These are phyloP conservation scores for Oryzias celebensis DNA, from an alignment of 2,113 vertebrate genomes.

Conservation along the genomic window DNA sequence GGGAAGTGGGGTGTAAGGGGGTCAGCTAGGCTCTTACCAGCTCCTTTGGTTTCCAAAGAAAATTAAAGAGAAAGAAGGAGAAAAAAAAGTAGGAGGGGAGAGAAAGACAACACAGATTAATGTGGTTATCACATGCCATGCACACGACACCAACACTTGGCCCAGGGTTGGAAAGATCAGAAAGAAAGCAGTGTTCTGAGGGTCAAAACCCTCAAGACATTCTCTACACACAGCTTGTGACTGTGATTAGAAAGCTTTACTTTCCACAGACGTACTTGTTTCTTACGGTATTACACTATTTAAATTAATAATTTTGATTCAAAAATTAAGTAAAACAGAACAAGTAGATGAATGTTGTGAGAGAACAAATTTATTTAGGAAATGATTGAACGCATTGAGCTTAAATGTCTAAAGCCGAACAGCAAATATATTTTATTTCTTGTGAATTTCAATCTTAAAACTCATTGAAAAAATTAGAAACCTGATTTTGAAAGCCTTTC, in stretches of 20 bases:
- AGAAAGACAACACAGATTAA: conserved; percentile 82
- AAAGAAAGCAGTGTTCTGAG: conserved; percentile 73
- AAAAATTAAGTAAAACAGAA: too few species aligned
- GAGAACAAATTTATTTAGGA: too few species aligned
- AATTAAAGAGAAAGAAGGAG: conserved; percentile 72
- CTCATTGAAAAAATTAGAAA: background rate
- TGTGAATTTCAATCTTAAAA: background rate
- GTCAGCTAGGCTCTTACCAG: conserved; percentile 88
- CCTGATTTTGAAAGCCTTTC: background rate
- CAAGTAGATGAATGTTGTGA: too few species aligned
- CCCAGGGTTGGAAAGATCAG: conserved; percentile 68
- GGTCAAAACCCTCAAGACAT: conserved; percentile 52
- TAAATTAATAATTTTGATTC: too few species aligned
- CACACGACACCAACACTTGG: conserved; percentile 75
- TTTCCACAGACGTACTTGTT: background rate
- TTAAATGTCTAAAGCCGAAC: background rate
- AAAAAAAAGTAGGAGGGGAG: conserved; percentile 55
- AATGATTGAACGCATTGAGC: too few species aligned
- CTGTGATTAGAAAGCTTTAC: conserved; percentile 43
- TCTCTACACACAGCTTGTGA: conserved; percentile 23
- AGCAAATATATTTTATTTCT: background rate
- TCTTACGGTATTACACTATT: too few species aligned
- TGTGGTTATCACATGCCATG: conserved; percentile 88
- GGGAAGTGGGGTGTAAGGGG: conserved; percentile 27
- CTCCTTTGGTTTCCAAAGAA: conserved; percentile 89